Percentiles rank a stretch among this genome's conserved stretches.
Evolutionary conservation across 2,113 vertebrate genomes (phyloP).

Genomic region (Dipodomys stephensi): DNA sequence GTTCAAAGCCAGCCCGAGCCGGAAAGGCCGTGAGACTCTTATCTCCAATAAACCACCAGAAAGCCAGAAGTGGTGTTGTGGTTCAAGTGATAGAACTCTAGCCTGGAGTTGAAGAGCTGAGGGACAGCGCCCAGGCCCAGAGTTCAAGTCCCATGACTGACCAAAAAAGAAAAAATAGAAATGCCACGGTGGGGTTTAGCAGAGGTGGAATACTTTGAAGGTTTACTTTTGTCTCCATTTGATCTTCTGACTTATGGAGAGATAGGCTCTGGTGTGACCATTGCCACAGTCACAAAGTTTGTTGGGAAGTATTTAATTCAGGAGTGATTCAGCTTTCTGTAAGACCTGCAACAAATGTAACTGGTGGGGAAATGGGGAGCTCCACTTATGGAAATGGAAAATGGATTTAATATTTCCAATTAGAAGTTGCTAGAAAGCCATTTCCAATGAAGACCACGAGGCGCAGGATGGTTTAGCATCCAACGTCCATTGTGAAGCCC

Average conservation of each 20-base stretch:
- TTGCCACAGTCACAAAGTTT: neutral
- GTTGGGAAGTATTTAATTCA: neutral
- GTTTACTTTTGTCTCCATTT: neutral
- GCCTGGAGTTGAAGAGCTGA: no score
- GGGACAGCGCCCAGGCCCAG: no score
- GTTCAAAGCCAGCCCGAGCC: no score
- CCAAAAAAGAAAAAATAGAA: neutral
- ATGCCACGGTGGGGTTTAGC: neutral
- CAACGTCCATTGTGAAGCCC: neutral
- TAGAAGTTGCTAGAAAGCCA: neutral
- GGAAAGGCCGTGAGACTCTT: no score
- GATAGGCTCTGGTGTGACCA: neutral
- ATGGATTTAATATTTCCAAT: neutral
- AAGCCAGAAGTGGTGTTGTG: no score
- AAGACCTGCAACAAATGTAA: no score
- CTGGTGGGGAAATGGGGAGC: no score
- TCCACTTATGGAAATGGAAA: neutral
- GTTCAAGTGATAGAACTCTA: no score
- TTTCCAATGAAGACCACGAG: rapidly evolving
- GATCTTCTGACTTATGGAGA: neutral
- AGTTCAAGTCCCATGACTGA: no score
- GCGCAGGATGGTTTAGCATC: rapidly evolving
- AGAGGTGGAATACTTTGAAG: neutral
- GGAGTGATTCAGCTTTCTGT: neutral
- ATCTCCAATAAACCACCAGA: no score